Conservation (phyloP, 2,888 invertebrate species). For the Cyaniris semiargus region DNA sequence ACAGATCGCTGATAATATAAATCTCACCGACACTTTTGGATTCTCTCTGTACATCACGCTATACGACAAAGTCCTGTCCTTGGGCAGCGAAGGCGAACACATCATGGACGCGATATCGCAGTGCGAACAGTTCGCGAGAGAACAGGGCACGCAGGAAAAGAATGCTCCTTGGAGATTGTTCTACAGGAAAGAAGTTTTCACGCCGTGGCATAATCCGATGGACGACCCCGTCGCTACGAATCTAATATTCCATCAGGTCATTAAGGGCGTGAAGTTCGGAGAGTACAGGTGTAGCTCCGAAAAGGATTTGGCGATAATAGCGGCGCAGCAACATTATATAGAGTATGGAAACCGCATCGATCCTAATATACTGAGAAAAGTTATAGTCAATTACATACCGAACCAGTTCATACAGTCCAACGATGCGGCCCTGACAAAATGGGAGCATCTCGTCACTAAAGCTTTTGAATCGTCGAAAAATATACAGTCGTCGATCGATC, state of each 20-base stretch:
- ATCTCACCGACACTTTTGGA: slow-evolving; percentile 90
- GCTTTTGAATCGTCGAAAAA: slow-evolving; percentile 87
- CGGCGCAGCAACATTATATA: slow-evolving; percentile 94
- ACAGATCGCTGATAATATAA: slow-evolving; percentile 88
- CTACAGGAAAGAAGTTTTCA: slow-evolving; percentile 93
- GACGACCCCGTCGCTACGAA: slow-evolving; percentile 91
- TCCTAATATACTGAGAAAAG: slow-evolving; percentile 83
- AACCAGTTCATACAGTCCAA: slow-evolving; percentile 84
- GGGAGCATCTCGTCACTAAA: slow-evolving; percentile 86
- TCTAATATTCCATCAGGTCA: slow-evolving; percentile 93
- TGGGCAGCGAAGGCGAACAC: slow-evolving; percentile 94
- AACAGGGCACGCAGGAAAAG: slow-evolving; percentile 91
- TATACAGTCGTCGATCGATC: slow-evolving; percentile 83
- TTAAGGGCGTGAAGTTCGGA: slow-evolving; percentile 93
- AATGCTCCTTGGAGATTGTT: slow-evolving; percentile 94
- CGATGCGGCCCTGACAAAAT: slow-evolving; percentile 83
- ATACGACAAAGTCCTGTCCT: slow-evolving; percentile 93
- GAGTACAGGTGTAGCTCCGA: slow-evolving; percentile 93
- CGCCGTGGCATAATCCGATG: slow-evolving; percentile 94
- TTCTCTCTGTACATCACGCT: slow-evolving; percentile 95
- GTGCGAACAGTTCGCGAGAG: slow-evolving; percentile 96
- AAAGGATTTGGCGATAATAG: slow-evolving; percentile 92
- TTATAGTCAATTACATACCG: slow-evolving; percentile 90
- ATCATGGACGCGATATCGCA: slow-evolving; percentile 98
- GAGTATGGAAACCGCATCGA: slow-evolving; percentile 87